Percentiles rank a stretch among this genome's conserved stretches.
Conservation (phyloP, 2,797 vertebrate species). For the Pangasius sanitwongsei region DNA sequence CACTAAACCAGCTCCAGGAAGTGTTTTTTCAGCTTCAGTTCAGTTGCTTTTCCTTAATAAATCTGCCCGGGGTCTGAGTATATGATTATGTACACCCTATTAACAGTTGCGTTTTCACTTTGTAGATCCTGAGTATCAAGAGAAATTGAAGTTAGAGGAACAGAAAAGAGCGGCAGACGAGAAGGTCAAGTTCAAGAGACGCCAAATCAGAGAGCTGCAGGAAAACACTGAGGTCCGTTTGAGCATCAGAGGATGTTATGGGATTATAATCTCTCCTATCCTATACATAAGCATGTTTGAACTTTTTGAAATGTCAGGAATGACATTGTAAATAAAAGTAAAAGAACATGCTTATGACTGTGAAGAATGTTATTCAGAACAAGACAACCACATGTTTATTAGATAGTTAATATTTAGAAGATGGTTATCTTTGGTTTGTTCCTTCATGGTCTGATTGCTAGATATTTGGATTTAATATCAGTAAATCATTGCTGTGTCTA, state of each 20-base stretch:
- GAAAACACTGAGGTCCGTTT: conserved; percentile 81
- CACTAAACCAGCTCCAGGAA: background rate
- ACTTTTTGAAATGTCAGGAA: background rate
- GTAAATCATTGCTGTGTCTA: background rate
- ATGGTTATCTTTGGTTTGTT: background rate
- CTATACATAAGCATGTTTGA: background rate
- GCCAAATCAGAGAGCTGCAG: conserved; percentile 81
- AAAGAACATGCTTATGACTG: background rate
- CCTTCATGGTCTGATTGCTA: background rate
- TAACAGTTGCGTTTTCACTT: background rate
- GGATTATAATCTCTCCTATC: background rate
- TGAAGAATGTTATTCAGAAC: background rate
- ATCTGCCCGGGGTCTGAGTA: background rate
- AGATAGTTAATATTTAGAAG: background rate
- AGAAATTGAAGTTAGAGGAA: conserved; percentile 83
- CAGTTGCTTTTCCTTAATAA: background rate
- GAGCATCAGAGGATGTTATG: background rate
- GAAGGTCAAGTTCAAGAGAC: conserved; percentile 77
- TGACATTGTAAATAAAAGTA: background rate
- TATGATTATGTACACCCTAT: background rate
- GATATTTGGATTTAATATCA: background rate
- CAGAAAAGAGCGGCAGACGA: conserved; percentile 78
- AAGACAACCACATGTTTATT: background rate
- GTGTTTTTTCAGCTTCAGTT: background rate
- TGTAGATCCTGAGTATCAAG: conserved; percentile 82